phyloP scores from a whole-genome alignment of 2,888 invertebrate species.

The Drosophila nr. perissopoda region DNA sequence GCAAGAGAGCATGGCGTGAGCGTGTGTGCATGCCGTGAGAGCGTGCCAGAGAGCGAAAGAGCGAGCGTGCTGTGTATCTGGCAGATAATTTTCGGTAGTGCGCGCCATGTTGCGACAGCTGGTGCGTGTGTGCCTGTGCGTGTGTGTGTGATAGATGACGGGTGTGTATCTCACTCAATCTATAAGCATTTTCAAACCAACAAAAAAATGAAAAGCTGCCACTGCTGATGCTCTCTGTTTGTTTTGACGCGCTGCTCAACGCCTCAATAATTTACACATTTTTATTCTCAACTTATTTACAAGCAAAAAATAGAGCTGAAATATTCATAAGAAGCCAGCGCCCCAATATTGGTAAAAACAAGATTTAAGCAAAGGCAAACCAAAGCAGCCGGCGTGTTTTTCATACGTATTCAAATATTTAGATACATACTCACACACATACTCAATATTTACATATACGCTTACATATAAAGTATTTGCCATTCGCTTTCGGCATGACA shows the following conservation, averaged over 20 bases:
- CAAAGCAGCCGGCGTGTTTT: slow-evolving; percentile 26
- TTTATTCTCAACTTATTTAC: slow-evolving; percentile 29
- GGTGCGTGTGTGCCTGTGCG: slow-evolving; percentile 10
- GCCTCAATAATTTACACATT: slow-evolving; percentile 60
- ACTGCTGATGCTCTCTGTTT: slow-evolving; percentile 68
- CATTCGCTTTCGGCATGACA: slow-evolving; percentile 45
- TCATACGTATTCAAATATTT: slow-evolving; percentile 9
- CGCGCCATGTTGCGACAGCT: slow-evolving; percentile 58
- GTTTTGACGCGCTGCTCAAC: slow-evolving; percentile 62
- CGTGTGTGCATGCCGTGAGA: slow-evolving; percentile 15
- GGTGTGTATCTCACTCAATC: slow-evolving; percentile 53
- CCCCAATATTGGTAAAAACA: slow-evolving; percentile 21
- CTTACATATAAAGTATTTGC: slow-evolving; percentile 15
- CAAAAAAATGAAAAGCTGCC: slow-evolving; percentile 4
- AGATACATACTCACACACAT: slow-evolving; percentile 2
- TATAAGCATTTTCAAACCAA: slow-evolving; percentile 57
- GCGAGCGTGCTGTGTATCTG: slow-evolving; percentile 54
- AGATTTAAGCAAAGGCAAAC: slow-evolving; percentile 5
- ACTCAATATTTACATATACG: neutral
- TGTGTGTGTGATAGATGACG: slow-evolving; percentile 33
- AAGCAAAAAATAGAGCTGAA: neutral
- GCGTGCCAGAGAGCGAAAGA: slow-evolving; percentile 10
- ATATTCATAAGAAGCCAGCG: slow-evolving; percentile 11
- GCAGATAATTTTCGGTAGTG: slow-evolving; percentile 53
- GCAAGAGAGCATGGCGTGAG: neutral